These are phyloP conservation scores for Rhinichthys osculus DNA, from an alignment of 2,797 vertebrate genomes.

Conservation along the genomic window DNA sequence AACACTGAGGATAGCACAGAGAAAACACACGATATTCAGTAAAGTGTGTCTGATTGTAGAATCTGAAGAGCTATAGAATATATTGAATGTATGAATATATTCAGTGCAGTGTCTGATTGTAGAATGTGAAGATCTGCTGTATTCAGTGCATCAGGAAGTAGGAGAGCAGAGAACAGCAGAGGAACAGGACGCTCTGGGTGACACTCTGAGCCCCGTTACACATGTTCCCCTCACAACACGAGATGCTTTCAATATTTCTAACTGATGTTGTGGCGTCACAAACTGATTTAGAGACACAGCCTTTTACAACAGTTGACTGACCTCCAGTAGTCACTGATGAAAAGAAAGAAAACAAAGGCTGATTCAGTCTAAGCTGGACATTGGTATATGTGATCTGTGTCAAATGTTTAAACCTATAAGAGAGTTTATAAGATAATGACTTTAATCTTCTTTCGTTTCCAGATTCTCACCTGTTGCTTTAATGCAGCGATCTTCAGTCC, in stretches of 20 bases:
- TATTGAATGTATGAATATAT: no score
- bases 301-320: fast-evolving
- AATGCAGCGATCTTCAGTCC: background rate
- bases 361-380: background rate
- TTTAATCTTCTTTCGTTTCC: background rate
- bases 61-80: no score
- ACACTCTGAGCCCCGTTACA: background rate
- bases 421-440: background rate
- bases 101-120: no score
- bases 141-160: background rate
- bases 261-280: background rate
- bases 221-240: background rate
- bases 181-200: background rate
- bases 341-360: background rate
- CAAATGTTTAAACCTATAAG: background rate
- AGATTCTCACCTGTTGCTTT: constrained; percentile 1
- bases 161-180: background rate
- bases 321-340: background rate
- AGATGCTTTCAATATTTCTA: no score
- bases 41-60: no score
- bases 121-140: background rate
- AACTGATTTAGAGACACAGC: background rate
- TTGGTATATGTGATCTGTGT: background rate
- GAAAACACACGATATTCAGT: background rate
- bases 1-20: background rate